Conservation (phyloP, 2,113 vertebrate species). For the Nestor notabilis region DNA sequence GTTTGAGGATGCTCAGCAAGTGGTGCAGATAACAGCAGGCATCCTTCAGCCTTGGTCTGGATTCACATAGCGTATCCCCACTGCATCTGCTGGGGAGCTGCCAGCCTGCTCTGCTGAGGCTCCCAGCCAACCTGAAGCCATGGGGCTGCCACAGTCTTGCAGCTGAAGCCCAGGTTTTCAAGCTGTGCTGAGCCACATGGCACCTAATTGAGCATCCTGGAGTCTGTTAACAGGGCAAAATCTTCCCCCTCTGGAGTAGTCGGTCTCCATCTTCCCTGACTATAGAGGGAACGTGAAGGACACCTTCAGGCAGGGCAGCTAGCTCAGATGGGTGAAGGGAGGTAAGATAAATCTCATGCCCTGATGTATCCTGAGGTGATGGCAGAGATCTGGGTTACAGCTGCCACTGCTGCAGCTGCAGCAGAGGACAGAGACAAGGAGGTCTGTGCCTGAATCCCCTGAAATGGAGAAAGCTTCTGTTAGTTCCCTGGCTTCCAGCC, state of each 20-base stretch:
- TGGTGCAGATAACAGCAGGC: background rate
- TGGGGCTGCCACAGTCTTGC: background rate
- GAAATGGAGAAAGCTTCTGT: background rate
- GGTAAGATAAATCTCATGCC: background rate
- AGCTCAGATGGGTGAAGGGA: background rate
- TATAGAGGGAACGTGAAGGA: background rate
- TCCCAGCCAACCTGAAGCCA: background rate
- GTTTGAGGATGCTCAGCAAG: background rate
- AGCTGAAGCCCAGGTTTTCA: background rate
- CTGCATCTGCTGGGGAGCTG: fast-evolving
- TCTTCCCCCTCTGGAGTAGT: background rate
- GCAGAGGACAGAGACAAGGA: background rate
- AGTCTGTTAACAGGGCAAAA: background rate
- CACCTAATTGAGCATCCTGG: background rate
- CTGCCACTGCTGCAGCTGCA: background rate
- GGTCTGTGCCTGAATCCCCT: background rate
- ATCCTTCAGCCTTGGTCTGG: background rate
- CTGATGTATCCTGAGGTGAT: background rate
- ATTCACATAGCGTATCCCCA: fast-evolving
- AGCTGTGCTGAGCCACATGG: fast-evolving
- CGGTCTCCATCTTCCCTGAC: background rate
- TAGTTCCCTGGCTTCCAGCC: background rate
- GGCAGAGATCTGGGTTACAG: background rate
- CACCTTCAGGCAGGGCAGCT: background rate
- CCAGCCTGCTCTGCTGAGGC: background rate